phyloP scores from a whole-genome alignment of 1,140 invertebrate species.

The Chironomus striatipennis region DNA sequence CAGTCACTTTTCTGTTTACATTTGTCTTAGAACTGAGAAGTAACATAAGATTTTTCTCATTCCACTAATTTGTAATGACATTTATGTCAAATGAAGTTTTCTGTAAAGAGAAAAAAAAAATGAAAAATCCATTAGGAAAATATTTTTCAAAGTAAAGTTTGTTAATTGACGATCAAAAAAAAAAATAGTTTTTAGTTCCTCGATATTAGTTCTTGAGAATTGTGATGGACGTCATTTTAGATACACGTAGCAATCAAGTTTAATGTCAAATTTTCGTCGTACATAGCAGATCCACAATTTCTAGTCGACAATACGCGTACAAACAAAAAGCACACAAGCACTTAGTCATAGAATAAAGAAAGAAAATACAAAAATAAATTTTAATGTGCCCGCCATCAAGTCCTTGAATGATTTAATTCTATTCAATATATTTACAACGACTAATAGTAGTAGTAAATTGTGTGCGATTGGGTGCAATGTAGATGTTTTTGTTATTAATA shows the following conservation, averaged over 20 bases:
- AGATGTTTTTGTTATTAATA: no score
- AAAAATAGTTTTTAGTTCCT: neutral
- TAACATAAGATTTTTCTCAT: neutral
- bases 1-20: neutral
- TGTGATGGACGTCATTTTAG: no score
- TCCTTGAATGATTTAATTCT: slow-evolving; percentile 23
- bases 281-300: no score
- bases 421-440: slow-evolving; percentile 15
- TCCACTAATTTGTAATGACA: neutral
- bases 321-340: neutral
- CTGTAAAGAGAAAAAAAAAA: neutral
- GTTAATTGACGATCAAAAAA: neutral
- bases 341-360: neutral
- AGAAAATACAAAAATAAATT: neutral
- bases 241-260: no score
- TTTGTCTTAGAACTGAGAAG: neutral
- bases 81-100: neutral
- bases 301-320: neutral
- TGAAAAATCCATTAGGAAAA: neutral
- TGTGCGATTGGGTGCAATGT: no score
- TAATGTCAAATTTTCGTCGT: no score
- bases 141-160: neutral
- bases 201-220: neutral
- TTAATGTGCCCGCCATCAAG: neutral
- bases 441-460: neutral